phyloP scores from a whole-genome alignment of 2,797 vertebrate genomes.

The Falco concolor region DNA sequence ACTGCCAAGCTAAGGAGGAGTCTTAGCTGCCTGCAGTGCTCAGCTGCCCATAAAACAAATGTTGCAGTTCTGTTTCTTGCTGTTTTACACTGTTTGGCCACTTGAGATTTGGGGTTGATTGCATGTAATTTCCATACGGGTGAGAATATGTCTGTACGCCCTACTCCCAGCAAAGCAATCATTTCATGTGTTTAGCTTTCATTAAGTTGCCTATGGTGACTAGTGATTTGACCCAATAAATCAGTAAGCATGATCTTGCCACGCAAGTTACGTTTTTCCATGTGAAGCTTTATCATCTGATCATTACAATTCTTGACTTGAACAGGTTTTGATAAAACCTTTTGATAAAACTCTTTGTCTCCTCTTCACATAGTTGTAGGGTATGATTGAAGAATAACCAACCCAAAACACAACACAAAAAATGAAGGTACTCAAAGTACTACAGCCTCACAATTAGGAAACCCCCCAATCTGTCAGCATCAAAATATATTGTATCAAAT shows the following conservation, averaged over 20 bases:
- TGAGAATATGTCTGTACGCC: background rate
- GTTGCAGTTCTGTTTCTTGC: background rate
- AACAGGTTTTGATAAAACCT: background rate
- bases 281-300: background rate
- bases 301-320: background rate
- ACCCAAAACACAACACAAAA: background rate
- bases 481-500: background rate
- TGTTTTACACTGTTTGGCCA: background rate
- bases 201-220: background rate
- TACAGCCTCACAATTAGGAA: background rate
- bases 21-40: background rate
- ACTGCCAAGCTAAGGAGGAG: background rate
- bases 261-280: background rate
- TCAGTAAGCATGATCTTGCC: background rate
- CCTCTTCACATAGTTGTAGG: background rate
- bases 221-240: background rate
- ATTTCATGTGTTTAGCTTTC: background rate
- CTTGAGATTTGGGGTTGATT: background rate
- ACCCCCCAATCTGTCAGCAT: background rate
- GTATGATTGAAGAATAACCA: background rate
- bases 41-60: slow-evolving; percentile 24
- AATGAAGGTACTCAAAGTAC: background rate
- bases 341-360: background rate
- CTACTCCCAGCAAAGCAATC: background rate
- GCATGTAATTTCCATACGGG: background rate